phyloP scores from a whole-genome alignment of 2,888 invertebrate species.

The Rhodophaea formosa region DNA sequence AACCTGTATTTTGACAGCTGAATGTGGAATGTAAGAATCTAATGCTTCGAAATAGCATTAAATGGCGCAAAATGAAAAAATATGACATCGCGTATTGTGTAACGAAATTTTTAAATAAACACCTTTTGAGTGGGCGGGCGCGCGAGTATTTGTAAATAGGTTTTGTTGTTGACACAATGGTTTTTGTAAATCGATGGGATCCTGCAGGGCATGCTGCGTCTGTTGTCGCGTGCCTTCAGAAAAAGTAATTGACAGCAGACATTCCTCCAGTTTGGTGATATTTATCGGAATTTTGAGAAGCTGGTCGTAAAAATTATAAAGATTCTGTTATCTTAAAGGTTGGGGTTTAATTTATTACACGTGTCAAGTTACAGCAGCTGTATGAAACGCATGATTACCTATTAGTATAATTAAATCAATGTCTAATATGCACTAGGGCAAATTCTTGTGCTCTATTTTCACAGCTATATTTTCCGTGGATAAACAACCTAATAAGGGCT shows the following conservation, averaged over 20 bases:
- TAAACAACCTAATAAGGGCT: too few species aligned
- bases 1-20: conserved; percentile 30
- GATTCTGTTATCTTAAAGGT: background rate
- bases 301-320: background rate
- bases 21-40: conserved; percentile 33
- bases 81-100: conserved; percentile 67
- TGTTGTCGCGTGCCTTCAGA: conserved; percentile 16
- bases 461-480: too few species aligned
- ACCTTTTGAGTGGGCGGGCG: conserved; percentile 80
- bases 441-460: too few species aligned
- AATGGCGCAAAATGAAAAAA: conserved; percentile 78
- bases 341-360: conserved; percentile 6
- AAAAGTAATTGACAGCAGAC: conserved; percentile 13
- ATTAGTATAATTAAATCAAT: too few species aligned
- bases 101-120: conserved; percentile 77
- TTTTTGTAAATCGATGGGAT: conserved; percentile 33
- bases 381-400: background rate
- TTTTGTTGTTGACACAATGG: conserved; percentile 67
- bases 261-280: background rate
- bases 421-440: too few species aligned
- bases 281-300: conserved; percentile 6
- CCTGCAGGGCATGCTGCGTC: conserved; percentile 14
- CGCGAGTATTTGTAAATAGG: conserved; percentile 77
- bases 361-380: conserved; percentile 2
- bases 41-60: conserved; percentile 70